phyloP scores from a whole-genome alignment of 1,140 invertebrate species.

The Phortica variegata region DNA sequence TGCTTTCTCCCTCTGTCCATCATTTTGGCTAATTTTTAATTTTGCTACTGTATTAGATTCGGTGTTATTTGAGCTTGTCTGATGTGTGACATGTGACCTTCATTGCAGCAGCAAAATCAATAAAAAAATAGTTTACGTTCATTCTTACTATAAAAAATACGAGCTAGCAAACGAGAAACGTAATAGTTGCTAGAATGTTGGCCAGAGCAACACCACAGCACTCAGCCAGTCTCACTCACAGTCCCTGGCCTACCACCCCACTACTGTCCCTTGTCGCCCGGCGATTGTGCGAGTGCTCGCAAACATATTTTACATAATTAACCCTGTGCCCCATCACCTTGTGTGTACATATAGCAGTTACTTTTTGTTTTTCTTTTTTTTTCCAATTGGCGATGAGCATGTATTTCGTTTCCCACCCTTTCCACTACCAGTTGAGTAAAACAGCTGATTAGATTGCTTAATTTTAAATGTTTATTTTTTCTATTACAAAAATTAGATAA shows the following conservation, averaged over 20 bases:
- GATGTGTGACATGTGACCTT: constrained; percentile 40
- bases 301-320: constrained; percentile 13
- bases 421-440: background rate
- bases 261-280: constrained; percentile 19
- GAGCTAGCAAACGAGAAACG: background rate
- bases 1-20: constrained; percentile 9
- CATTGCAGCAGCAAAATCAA: constrained; percentile 50
- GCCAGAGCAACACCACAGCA: background rate
- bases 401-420: background rate
- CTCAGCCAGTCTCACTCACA: constrained; percentile 7
- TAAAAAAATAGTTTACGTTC: constrained; percentile 41
- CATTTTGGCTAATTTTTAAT: constrained; percentile 10
- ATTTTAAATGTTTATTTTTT: too few species aligned
- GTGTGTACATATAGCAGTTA: background rate
- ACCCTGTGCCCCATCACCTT: background rate
- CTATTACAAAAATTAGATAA: background rate
- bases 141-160: constrained; percentile 18
- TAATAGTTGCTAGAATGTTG: too few species aligned
- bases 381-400: background rate
- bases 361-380: background rate
- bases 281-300: background rate
- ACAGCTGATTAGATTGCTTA: too few species aligned
- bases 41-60: constrained; percentile 18
- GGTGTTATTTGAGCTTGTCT: constrained; percentile 20
- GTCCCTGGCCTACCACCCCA: constrained; percentile 24